Percentiles rank a stretch among this genome's conserved stretches.
Conservation (phyloP, 2,113 vertebrate species). For the Onychostoma macrolepis region DNA sequence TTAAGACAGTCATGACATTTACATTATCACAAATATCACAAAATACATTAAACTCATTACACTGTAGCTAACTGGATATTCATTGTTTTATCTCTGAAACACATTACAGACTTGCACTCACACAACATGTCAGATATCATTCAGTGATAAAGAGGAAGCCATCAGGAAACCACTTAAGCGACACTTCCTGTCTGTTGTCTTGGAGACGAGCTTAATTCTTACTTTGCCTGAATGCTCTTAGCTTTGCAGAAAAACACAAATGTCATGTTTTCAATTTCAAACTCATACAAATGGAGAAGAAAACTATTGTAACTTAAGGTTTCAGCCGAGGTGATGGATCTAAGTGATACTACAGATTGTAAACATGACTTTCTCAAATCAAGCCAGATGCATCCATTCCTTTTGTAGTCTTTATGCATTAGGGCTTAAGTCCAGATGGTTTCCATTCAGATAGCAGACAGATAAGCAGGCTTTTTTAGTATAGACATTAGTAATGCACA, state of each 20-base stretch:
- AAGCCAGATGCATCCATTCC: conserved; percentile 29
- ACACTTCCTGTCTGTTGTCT: conserved; percentile 81
- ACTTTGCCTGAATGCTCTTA: conserved; percentile 58
- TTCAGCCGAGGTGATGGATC: not conserved
- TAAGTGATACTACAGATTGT: conserved; percentile 57
- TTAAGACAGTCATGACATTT: not conserved
- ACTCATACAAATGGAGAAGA: not conserved
- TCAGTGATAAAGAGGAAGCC: conserved; percentile 78
- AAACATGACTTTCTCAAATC: conserved; percentile 58
- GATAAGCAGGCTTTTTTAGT: conserved; percentile 64
- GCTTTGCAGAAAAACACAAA: conserved; percentile 51
- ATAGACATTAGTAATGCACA: conserved; percentile 26
- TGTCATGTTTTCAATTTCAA: not conserved
- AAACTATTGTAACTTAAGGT: not conserved
- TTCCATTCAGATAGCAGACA: conserved; percentile 63
- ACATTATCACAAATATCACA: not conserved
- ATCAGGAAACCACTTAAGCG: conserved; percentile 80
- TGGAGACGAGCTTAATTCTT: conserved; percentile 69
- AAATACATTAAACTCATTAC: not conserved
- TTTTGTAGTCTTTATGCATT: conserved; percentile 41
- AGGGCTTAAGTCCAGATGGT: conserved; percentile 63
- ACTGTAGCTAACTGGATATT: not conserved
- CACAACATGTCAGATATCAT: conserved; percentile 74
- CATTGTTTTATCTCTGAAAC: conserved; percentile 47
- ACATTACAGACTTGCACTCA: conserved; percentile 26